These are phyloP conservation scores for Leptura quadrifasciata DNA, from an alignment of 2,888 invertebrate species.

Conservation along the genomic window DNA sequence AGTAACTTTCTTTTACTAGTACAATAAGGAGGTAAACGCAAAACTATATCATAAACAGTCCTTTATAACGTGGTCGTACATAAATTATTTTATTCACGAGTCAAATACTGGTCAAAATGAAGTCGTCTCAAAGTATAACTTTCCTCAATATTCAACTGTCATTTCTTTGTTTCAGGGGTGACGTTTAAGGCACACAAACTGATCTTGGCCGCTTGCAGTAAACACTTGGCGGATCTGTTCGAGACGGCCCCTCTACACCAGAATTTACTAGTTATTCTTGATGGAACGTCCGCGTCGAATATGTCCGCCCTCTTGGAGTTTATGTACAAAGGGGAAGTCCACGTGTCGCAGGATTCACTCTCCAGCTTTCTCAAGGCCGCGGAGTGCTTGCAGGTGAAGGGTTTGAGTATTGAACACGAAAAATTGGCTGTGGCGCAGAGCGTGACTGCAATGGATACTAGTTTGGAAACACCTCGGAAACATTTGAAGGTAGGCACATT, in stretches of 20 bases:
- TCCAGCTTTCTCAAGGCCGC: constrained; percentile 94
- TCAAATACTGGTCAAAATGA: too few species aligned
- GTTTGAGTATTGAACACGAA: constrained; percentile 85
- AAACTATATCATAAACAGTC: too few species aligned
- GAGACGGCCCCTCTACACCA: constrained; percentile 89
- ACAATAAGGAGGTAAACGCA: too few species aligned
- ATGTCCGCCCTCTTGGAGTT: constrained; percentile 94
- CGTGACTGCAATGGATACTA: constrained; percentile 71
- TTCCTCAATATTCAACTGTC: not conserved
- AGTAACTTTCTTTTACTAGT: too few species aligned
- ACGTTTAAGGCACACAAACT: constrained; percentile 94
- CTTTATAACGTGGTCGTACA: too few species aligned
- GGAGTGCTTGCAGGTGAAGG: constrained; percentile 91
- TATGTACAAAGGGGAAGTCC: constrained; percentile 96
- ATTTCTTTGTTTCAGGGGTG: constrained; percentile 81
- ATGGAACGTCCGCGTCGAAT: constrained; percentile 92
- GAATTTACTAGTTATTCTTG: constrained; percentile 90
- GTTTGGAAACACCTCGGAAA: constrained; percentile 70
- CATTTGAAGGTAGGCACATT: constrained; percentile 63
- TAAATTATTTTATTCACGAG: too few species aligned
- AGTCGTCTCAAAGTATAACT: too few species aligned
- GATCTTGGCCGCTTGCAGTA: constrained; percentile 94
- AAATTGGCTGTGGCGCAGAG: constrained; percentile 79
- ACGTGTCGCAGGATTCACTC: constrained; percentile 93
- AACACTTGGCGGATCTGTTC: constrained; percentile 93